Base-by-base conservation (phyloP, 2,888 invertebrate genomes). In the Escarpia spicata region DNA sequence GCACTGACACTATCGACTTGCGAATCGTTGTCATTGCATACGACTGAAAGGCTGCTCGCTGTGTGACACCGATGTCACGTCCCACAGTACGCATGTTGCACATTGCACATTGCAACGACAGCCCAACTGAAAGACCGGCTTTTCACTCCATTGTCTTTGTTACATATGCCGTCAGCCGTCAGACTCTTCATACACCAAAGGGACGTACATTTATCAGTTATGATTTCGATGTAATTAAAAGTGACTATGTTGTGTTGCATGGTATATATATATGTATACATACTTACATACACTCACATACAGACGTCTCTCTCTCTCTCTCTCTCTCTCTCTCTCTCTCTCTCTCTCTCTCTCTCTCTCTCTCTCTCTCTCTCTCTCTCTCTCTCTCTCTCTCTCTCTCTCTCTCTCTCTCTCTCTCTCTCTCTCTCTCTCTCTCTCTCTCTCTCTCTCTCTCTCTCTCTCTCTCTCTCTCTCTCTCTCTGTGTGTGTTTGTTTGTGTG, bases 221-320 rank as follows among this genome's bases (percentile, higher is more conserved):
- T 31, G n/a, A n/a, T 4, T 91, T 44, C 26, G 4, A 31, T 31
- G 37, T 45, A 2, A n/a, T 43, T 4, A 91, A 43, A 91, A 3
- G 37, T 31, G 26, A 44, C 12, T 91, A 90, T 90, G 10, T 12
- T 19, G 19, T 90, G 8, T 44, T 91, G 44, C 91, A 91, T 44
- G 6, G 31, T 91, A n/a, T 91, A n/a, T 91, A n/a, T 91, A n/a
- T 91, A n/a, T 91, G 8, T 91, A n/a, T 91, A 31, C 37, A n/a
- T 91, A 31, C n/a, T n/a, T 91, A n/a, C 37, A 31, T 37, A n/a
- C 0, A 92, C 31, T 45, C 37, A 37, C n/a, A 31, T 15, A 43
- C 12, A 9, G 43, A n/a, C 15, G 43, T 90, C 8, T 37, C 8
- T 90, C 8, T 90, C 8, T 37, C 8, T 90, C 8, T 37, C 9